These are phyloP conservation scores for Toxonevra muliebris DNA, from an alignment of 2,888 invertebrate genomes.

Conservation along the genomic window DNA sequence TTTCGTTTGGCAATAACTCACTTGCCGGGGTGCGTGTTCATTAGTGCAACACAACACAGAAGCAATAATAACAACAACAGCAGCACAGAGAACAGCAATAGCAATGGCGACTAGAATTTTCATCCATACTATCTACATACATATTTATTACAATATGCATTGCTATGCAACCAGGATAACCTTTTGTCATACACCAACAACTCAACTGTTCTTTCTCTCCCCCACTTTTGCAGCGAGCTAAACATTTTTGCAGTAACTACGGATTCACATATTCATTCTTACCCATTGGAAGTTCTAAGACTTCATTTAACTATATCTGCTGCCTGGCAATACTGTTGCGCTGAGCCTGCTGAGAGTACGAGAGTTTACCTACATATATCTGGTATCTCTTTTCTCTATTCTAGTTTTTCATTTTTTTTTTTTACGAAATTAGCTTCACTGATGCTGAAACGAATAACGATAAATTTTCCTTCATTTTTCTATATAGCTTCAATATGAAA, in stretches of 20 bases:
- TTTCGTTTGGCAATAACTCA: slow-evolving; percentile 34
- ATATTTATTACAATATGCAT: no score
- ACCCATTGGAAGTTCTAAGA: no score
- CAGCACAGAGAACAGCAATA: slow-evolving; percentile 21
- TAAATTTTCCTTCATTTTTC: slow-evolving; percentile 33
- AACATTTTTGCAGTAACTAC: no score
- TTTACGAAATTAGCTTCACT: slow-evolving; percentile 38
- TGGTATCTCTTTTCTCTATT: not conserved
- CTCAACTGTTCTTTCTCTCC: not conserved
- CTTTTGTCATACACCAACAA: not conserved
- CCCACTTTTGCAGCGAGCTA: no score
- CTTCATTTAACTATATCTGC: no score
- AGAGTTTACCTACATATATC: not conserved
- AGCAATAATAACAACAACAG: not conserved
- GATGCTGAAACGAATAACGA: slow-evolving; percentile 41
- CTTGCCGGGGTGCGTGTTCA: slow-evolving; percentile 30
- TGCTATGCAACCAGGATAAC: slow-evolving; percentile 25
- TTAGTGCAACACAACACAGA: slow-evolving; percentile 21
- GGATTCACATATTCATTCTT: not conserved
- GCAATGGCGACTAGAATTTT: slow-evolving; percentile 16
- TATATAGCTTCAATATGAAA: not conserved
- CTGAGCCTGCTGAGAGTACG: no score
- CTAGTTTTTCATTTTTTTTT: not conserved
- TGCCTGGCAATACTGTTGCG: no score
- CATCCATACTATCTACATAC: not conserved